Base-by-base conservation (phyloP, 2,797 vertebrate species). In the Morelia viridis region DNA sequence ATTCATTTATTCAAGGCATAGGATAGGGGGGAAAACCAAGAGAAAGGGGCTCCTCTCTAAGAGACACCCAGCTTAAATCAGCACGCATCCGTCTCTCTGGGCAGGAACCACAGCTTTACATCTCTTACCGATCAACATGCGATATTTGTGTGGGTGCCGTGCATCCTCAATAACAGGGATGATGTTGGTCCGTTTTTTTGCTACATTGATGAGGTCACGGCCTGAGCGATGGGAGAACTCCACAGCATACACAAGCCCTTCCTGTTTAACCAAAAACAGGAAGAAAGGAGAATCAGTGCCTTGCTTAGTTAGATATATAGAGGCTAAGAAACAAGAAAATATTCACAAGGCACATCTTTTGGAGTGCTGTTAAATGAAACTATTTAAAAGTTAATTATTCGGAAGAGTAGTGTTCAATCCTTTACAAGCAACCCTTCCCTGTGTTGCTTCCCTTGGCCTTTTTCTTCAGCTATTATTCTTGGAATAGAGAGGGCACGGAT, bases 81-180 rank as follows among this genome's bases (percentile, higher is more conserved):
- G 17, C 2, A 71, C 0, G 5, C 35, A 58, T 19, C 28, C 24
- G n/a, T 41, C 28, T 53, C 60, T 65, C 26, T 56, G 31, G 2
- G 4, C 6, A 65, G 12, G 83, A 61, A 24, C 7, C 22, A 22
- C 6, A 7, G 5, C 2, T 62, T 35, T n/a, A 61, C 12, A 35
- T 41, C 26, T 56, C 98, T 94, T 96, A 99, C 99, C 99, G 1
- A 99, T 97, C 7, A 99, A 97, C 99, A 99, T 99, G 93, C 98
- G 98, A 95, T 99, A 99, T 90, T 99, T 99, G 97, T 99, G 99
- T 0, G 99, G 99, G 95, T 99, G 99, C 0, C 99, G 97, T 1
- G 99, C 98, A 0, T 99, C 99, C 94, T 99, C 99, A 0, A 99
- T 99, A 91, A 99, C 99, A 0, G 99, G 99, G 94, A 99, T 99